Percentiles rank a stretch among this genome's conserved stretches.
These are phyloP conservation scores for Corydoras sp. DNA, from an alignment of 2,113 vertebrate species.

Conservation along the genomic window DNA sequence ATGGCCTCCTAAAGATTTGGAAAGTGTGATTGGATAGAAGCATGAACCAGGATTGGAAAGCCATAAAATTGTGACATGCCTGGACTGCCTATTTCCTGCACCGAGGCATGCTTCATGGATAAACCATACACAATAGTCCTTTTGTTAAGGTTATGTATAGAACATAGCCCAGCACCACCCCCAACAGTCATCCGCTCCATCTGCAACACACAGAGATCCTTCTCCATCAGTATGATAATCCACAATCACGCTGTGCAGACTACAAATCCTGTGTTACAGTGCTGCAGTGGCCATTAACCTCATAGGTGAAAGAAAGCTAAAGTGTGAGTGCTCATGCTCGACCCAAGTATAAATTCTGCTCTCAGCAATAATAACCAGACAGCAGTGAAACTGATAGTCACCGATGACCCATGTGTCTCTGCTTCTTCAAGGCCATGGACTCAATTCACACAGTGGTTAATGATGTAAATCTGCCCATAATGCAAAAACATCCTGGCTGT, in stretches of 20 bases:
- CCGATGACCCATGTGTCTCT: not conserved
- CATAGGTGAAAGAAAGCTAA: slow-evolving; percentile 7
- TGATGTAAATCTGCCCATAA: not conserved
- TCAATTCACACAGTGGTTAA: slow-evolving; percentile 9
- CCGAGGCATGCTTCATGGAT: no score
- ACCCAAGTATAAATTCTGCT: slow-evolving; percentile 15
- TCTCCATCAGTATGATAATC: not conserved
- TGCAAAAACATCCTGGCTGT: not conserved
- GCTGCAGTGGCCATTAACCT: slow-evolving; percentile 8
- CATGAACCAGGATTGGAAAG: no score
- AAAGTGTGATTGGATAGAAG: no score
- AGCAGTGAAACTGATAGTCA: not conserved
- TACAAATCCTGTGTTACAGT: slow-evolving; percentile 14
- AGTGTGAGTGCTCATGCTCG: not conserved
- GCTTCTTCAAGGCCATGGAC: not conserved
- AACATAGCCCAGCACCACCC: no score
- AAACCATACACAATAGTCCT: no score
- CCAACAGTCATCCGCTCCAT: no score
- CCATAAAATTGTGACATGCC: no score
- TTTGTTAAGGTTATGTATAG: no score
- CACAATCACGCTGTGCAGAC: not conserved
- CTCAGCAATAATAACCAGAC: slow-evolving; percentile 16
- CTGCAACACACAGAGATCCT: not conserved
- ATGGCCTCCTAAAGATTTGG: no score
- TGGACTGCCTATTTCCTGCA: no score